These are phyloP conservation scores for Dolichomitus sp. DNA, from an alignment of 2,888 invertebrate species.

Conservation along the genomic window DNA sequence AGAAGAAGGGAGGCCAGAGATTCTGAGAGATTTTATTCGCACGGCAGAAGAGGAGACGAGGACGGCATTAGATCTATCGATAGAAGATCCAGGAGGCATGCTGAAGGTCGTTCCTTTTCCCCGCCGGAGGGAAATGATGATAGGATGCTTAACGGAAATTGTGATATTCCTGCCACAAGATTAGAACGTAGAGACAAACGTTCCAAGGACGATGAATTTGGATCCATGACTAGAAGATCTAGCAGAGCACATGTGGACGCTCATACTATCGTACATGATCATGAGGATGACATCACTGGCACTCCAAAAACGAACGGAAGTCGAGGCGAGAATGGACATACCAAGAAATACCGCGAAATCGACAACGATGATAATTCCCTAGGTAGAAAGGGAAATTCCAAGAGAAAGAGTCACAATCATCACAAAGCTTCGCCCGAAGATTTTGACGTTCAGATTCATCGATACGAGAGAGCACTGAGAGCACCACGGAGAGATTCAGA, in stretches of 20 bases:
- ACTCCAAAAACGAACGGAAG: conserved; percentile 30
- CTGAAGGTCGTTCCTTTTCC: conserved; percentile 63
- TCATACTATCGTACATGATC: conserved; percentile 27
- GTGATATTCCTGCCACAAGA: conserved; percentile 13
- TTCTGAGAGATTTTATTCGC: conserved; percentile 36
- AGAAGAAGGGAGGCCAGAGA: conserved; percentile 1
- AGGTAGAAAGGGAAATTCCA: conserved; percentile 71
- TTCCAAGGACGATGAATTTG: conserved; percentile 34
- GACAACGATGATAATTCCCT: conserved; percentile 70
- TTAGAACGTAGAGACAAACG: conserved; percentile 29
- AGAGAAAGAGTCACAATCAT: conserved; percentile 41
- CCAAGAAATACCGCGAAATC: conserved; percentile 65
- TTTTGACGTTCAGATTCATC: conserved; percentile 77
- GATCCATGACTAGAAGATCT: conserved; percentile 37
- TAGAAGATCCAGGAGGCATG: conserved; percentile 66
- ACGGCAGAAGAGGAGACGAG: conserved; percentile 8
- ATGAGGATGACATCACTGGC: conserved; percentile 30
- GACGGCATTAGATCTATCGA: conserved; percentile 54
- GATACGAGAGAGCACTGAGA: conserved; percentile 74
- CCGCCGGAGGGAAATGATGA: conserved; percentile 55
- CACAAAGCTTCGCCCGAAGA: conserved; percentile 71
- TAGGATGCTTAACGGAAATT: conserved; percentile 41
- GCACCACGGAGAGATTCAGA: conserved; percentile 74
- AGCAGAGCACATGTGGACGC: conserved; percentile 23
- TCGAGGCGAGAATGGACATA: conserved; percentile 50